phyloP scores from a whole-genome alignment of 37 sponge, comb jelly and placozoan species.

The Theonella swinhoei region DNA sequence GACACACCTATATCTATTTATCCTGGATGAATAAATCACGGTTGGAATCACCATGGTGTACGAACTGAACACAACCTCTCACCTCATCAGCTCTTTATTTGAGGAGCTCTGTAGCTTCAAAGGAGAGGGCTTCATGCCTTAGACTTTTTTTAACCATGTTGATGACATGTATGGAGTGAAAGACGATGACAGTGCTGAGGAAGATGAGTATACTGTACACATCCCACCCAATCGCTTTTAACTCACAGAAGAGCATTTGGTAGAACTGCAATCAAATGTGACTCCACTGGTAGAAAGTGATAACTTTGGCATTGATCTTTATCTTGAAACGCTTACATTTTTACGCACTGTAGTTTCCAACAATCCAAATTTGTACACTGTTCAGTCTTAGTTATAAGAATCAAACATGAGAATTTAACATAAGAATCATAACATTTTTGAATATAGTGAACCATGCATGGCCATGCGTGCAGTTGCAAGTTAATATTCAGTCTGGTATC shows the following conservation, averaged over 20 bases:
- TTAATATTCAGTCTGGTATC: no score
- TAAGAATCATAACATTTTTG: no score
- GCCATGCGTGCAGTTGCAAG: no score
- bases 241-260: not conserved
- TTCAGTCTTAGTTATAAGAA: no score
- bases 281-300: slow-evolving; percentile 6
- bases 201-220: no score
- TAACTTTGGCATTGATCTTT: not conserved
- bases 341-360: no score
- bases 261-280: not conserved
- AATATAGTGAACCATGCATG: no score
- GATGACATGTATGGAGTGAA: slow-evolving; percentile 10
- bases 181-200: slow-evolving; percentile 1
- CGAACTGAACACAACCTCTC: no score
- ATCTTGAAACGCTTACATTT: not conserved
- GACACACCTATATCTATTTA: slow-evolving; percentile 36
- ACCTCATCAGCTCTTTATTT: slow-evolving; percentile 27
- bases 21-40: slow-evolving; percentile 51
- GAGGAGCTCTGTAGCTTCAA: slow-evolving; percentile 13
- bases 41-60: slow-evolving; percentile 14
- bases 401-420: no score
- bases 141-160: slow-evolving; percentile 22
- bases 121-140: slow-evolving; percentile 9
- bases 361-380: not conserved
- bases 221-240: no score